These are phyloP conservation scores for Temnothorax longispinosus DNA, from an alignment of 1,140 invertebrate species.

Conservation along the genomic window DNA sequence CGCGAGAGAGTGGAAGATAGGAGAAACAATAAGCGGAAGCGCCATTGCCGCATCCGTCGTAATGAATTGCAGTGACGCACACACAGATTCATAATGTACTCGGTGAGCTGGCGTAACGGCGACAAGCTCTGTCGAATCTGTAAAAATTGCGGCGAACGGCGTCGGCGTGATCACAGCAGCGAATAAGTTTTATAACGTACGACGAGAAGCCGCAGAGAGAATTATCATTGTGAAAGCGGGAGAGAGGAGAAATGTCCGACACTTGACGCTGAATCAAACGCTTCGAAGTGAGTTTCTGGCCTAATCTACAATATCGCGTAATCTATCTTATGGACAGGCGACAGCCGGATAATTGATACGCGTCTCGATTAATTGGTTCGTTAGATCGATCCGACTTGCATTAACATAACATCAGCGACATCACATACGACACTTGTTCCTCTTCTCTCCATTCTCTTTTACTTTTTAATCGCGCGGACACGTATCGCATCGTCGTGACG, in stretches of 20 bases:
- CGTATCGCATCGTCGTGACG: neutral
- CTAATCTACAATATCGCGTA: neutral
- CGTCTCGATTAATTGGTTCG: constrained; percentile 20
- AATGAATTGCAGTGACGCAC: constrained; percentile 45
- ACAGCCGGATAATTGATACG: neutral
- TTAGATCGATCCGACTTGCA: neutral
- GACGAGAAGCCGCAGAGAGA: neutral
- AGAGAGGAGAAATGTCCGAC: neutral
- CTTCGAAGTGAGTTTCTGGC: neutral
- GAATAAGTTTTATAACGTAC: neutral
- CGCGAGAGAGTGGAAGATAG: constrained; percentile 12
- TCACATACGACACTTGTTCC: neutral
- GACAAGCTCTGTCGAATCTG: constrained; percentile 13
- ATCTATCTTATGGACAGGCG: neutral
- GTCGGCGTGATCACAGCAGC: neutral
- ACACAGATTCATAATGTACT: neutral
- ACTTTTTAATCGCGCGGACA: neutral
- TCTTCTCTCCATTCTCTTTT: neutral
- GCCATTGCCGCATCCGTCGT: constrained; percentile 33
- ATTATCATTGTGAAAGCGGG: neutral
- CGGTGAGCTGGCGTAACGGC: neutral
- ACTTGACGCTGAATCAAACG: neutral
- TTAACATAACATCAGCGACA: neutral
- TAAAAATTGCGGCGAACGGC: neutral
- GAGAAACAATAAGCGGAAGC: constrained; percentile 55